Conservation (phyloP, 2,888 invertebrate species). For the Tetragonisca angustula region DNA sequence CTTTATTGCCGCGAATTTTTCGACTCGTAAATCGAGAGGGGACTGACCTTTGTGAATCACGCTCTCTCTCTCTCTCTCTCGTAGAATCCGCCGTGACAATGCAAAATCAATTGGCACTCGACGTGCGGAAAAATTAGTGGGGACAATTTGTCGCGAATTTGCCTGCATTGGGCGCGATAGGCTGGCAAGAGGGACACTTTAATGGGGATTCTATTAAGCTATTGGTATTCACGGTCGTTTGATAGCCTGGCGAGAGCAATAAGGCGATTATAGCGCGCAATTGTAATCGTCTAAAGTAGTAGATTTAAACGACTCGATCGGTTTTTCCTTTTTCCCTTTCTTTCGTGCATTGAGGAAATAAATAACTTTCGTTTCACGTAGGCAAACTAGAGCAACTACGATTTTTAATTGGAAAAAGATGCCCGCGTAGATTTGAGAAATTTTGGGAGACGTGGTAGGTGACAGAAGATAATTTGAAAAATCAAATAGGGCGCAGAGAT, state of each 20-base stretch:
- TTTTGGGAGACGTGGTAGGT: not conserved
- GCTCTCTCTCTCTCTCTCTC: not conserved
- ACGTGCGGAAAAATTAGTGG: slow-evolving; percentile 20
- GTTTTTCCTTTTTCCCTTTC: not conserved
- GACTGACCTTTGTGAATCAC: not conserved
- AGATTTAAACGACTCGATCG: not conserved
- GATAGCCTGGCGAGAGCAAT: not conserved
- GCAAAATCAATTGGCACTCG: slow-evolving; percentile 20
- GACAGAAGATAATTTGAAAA: not conserved
- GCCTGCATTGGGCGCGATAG: not conserved
- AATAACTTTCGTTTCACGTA: not conserved
- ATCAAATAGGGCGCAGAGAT: not conserved
- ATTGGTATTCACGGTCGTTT: not conserved
- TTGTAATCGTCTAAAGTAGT: not conserved
- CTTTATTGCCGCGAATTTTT: not conserved
- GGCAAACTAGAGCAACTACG: too few species aligned
- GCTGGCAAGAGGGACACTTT: slow-evolving; percentile 1
- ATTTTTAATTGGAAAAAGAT: not conserved
- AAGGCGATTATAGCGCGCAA: not conserved
- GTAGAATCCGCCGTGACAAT: not conserved
- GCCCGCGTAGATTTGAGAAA: not conserved
- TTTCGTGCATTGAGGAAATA: not conserved
- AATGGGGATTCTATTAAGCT: slow-evolving; percentile 16
- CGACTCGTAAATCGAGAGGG: slow-evolving; percentile 2
- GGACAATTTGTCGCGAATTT: slow-evolving; percentile 37